Evolutionary conservation across 2,888 invertebrate genomes (phyloP).

Genomic region (Idaea dimidiata): DNA sequence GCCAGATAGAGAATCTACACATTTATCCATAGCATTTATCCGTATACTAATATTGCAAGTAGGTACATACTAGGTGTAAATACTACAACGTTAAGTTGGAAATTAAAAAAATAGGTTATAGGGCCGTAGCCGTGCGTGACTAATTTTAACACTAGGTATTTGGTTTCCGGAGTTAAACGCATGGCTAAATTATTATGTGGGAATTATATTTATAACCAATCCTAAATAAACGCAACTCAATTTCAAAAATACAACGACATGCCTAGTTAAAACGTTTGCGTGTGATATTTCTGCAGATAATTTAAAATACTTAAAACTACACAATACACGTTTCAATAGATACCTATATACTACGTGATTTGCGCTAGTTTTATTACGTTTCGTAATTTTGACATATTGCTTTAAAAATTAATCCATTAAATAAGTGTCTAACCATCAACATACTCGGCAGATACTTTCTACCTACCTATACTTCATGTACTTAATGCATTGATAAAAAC

Average conservation of each 20-base stretch:
- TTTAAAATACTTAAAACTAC: not conserved
- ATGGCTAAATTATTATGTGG: not conserved
- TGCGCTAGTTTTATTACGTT: not conserved
- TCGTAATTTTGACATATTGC: not conserved
- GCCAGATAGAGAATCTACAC: too few species aligned
- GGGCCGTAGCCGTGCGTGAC: too few species aligned
- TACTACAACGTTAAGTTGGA: too few species aligned
- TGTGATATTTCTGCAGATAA: not conserved
- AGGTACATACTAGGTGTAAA: too few species aligned
- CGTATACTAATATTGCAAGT: too few species aligned
- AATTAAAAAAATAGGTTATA: too few species aligned
- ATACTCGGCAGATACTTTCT: not conserved
- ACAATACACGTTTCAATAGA: not conserved
- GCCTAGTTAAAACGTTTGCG: too few species aligned
- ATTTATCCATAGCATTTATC: too few species aligned
- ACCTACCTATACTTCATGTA: not conserved
- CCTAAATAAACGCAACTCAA: not conserved
- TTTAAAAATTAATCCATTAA: not conserved
- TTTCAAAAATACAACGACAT: not conserved
- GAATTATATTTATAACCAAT: not conserved
- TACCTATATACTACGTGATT: not conserved
- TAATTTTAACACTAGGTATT: too few species aligned
- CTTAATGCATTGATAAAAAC: not conserved
- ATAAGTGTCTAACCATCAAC: not conserved
- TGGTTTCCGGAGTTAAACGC: too few species aligned